Conservation (phyloP, 2,888 invertebrate genomes). For the Zele albiditarsus region DNA sequence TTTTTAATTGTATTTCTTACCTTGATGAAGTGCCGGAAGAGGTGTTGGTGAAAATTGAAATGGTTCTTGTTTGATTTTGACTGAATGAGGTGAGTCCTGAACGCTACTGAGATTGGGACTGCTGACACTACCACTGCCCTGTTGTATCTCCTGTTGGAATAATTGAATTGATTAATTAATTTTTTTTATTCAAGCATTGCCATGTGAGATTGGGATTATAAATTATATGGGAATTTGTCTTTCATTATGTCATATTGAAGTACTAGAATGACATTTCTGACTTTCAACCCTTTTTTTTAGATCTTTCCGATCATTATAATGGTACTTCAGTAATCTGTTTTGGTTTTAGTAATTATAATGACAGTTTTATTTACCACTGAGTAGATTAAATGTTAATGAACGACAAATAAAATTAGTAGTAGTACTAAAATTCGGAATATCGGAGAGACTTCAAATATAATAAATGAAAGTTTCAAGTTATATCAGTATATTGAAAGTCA, state of each 20-base stretch:
- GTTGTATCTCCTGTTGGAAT: constrained; percentile 64
- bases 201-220: neutral
- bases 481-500: neutral
- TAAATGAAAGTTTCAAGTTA: neutral
- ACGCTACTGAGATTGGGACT: constrained; percentile 56
- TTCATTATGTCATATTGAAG: no score
- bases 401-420: no score
- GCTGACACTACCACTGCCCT: constrained; percentile 60
- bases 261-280: no score
- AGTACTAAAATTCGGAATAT: no score
- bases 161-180: constrained; percentile 4
- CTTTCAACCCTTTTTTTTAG: no score
- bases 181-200: neutral
- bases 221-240: no score
- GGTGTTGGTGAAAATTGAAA: constrained; percentile 64
- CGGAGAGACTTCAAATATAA: no score
- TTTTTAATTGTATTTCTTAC: constrained; percentile 49
- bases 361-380: no score
- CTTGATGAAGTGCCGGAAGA: constrained; percentile 66
- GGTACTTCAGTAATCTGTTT: no score
- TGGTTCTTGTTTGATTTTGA: constrained; percentile 70
- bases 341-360: no score
- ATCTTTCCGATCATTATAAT: no score
- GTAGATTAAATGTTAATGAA: no score
- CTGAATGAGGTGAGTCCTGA: constrained; percentile 60